A percentile compares a stretch with the other conserved stretches of the same genome.
Evolutionary conservation across 2,888 invertebrate species (phyloP).

Genomic region (Pristionchus japonicus): DNA sequence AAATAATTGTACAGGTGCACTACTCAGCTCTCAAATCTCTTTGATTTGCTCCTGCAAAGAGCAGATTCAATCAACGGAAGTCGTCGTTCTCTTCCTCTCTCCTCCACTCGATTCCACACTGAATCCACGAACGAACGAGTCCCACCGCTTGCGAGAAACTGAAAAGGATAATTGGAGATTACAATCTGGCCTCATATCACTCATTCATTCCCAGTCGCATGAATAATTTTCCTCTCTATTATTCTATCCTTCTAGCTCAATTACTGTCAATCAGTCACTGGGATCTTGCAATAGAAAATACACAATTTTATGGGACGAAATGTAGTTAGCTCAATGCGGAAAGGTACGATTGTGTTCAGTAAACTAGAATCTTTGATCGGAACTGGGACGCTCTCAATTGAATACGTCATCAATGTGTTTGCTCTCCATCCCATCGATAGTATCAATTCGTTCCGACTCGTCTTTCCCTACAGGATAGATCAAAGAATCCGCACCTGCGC

Average conservation of each 20-base stretch:
- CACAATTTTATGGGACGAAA: no score
- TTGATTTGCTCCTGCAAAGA: no score
- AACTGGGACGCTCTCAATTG: neutral
- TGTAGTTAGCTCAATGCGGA: no score
- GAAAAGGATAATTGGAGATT: no score
- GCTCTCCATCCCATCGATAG: neutral
- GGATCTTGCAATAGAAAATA: no score
- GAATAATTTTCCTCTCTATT: no score
- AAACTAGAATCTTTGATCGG: neutral
- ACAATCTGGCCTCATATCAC: no score
- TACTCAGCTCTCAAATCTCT: neutral
- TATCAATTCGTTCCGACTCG: neutral
- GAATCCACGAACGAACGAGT: slow-evolving; percentile 22
- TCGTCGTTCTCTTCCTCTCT: slow-evolving; percentile 19
- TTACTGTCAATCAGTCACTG: no score
- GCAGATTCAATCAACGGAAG: neutral
- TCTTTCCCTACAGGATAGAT: neutral
- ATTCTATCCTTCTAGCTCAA: no score
- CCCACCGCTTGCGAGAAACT: slow-evolving; percentile 30
- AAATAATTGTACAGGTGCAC: neutral
- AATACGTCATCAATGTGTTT: neutral
- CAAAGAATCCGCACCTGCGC: slow-evolving; percentile 29
- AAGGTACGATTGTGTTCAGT: neutral
- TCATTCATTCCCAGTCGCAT: no score
- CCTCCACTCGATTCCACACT: slow-evolving; percentile 29